Percentiles rank a stretch among this genome's conserved stretches.
Evolutionary conservation across 1,140 invertebrate species (phyloP).

Genomic region (Idris sp.): DNA sequence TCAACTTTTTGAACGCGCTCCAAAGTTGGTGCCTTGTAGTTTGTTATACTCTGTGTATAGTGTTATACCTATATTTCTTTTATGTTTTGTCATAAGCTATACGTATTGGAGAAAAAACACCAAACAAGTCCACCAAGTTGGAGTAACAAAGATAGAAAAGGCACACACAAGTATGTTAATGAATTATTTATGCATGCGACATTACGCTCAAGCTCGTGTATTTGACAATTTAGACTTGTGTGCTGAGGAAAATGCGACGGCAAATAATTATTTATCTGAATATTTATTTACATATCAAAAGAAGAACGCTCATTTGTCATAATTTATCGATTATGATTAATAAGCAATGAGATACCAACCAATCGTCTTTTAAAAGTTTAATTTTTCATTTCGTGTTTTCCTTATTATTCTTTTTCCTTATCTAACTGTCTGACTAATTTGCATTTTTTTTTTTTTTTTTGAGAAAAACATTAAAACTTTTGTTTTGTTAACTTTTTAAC

Average conservation of each 20-base stretch:
- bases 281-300: conserved; percentile 53
- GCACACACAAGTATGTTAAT: conserved; percentile 23
- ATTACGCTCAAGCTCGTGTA: conserved; percentile 52
- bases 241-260: conserved; percentile 24
- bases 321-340: conserved; percentile 51
- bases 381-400: too few species aligned
- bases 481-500: too few species aligned
- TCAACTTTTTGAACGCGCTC: conserved; percentile 24
- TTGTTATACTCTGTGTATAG: conserved; percentile 23
- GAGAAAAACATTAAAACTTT: too few species aligned
- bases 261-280: conserved; percentile 49
- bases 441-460: too few species aligned
- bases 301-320: conserved; percentile 37
- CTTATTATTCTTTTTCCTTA: too few species aligned
- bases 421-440: too few species aligned
- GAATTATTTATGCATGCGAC: conserved; percentile 57
- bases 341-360: conserved; percentile 15
- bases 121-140: background rate
- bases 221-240: conserved; percentile 44
- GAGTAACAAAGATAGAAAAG: background rate
- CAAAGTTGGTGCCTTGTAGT: conserved; percentile 4
- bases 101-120: conserved; percentile 21
- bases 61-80: conserved; percentile 46
- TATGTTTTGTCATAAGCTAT: conserved; percentile 30
- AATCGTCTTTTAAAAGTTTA: background rate